Evolutionary conservation across 2,888 invertebrate genomes (phyloP), one percentile per base, ranked within the genome.

Genomic region (Coremacera marginata): DNA sequence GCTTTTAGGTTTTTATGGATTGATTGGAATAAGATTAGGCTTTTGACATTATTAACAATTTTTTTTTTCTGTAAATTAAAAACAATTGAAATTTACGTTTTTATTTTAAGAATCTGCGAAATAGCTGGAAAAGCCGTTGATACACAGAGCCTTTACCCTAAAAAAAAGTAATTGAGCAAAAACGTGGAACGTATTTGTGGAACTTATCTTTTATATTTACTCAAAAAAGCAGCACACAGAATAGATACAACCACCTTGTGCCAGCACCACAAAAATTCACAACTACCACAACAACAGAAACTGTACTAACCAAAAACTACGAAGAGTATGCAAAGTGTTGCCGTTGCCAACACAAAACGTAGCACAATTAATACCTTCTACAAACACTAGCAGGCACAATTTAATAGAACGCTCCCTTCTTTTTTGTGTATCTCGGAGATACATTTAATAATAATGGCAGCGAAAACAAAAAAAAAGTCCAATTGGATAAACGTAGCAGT

Each of bases 201-300:
- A 67, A 19, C n/a, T 27, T 34, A 31, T 19, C 31, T 16, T 9
- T 44, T 44, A 14, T 44, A 14, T 44, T 44, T 44, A 44, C 11
- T 44, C 3, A n/a, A 31, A 16, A n/a, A 8, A 9, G 8, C 25
- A 52, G 25, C 19, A 5, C 52, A 14, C 16, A 68, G 31, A 71
- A 60, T 11, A 62, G 44, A 65, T 72, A 70, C 78, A 80, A 77
- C 78, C 80, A 80, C 80, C 73, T 78, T 80, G 52, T 65, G 34
- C 8, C 67, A 44, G 25, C 25, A n/a, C n/a, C 44, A 51, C 51
- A 34, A 22, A 67, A 67, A 68, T 62, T 65, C 8, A 22, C 57
- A 9, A 60, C 57, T 0, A 60, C 57, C 25, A 31, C 44, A 49
- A 60, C 52, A 52, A n/a, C 34, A n/a, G 74, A 73, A 77, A 65